Conservation (phyloP, 2,113 vertebrate species). For the Phyllopteryx taeniolatus region DNA sequence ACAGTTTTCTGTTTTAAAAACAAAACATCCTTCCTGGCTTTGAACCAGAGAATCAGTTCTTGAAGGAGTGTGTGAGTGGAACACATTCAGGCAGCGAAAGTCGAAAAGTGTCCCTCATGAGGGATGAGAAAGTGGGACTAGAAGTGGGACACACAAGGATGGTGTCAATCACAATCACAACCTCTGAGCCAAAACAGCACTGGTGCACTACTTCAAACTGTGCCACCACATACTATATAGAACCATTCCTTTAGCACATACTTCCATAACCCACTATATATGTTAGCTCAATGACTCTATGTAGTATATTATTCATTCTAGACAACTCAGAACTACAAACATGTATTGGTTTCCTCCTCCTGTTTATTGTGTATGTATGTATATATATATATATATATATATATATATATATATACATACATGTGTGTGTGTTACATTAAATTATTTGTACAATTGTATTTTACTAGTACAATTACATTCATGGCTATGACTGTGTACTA, state of each 20-base stretch:
- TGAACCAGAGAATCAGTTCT: conserved; percentile 24
- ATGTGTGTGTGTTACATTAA: too few relatives aligned
- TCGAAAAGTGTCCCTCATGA: conserved; percentile 5
- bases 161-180: neutral
- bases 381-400: too few relatives aligned
- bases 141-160: neutral
- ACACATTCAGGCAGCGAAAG: conserved; percentile 11
- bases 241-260: neutral
- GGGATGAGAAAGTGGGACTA: conserved; percentile 5
- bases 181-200: neutral
- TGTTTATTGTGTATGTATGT: too few relatives aligned
- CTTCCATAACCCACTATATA: neutral
- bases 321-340: too few relatives aligned
- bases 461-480: too few relatives aligned
- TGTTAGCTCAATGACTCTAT: too few relatives aligned
- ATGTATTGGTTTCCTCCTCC: too few relatives aligned
- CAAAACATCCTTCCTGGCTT: conserved; percentile 5
- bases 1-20: neutral
- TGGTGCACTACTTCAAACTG: neutral
- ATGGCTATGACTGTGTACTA: too few relatives aligned
- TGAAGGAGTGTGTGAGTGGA: conserved; percentile 12
- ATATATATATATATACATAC: too few relatives aligned
- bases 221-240: neutral
- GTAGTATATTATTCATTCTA: too few relatives aligned
- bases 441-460: too few relatives aligned